These are phyloP conservation scores for Philaethria dido DNA, from an alignment of 2,888 invertebrate species.

Conservation along the genomic window DNA sequence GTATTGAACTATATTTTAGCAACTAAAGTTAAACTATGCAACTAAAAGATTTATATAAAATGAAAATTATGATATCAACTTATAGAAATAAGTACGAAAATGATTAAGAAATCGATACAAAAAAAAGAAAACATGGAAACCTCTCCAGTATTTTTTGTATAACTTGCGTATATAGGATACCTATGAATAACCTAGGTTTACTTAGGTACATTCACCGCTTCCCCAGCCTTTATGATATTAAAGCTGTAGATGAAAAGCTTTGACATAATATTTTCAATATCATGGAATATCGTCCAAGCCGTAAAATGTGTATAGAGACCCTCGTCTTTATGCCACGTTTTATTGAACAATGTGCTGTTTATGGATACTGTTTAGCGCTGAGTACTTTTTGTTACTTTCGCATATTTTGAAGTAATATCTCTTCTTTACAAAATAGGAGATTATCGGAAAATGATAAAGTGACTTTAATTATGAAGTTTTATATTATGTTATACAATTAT, in stretches of 20 bases:
- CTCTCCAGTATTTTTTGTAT: background rate
- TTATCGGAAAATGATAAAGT: too few relatives aligned
- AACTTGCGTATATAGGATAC: background rate
- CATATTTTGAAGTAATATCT: background rate
- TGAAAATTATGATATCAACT: too few relatives aligned
- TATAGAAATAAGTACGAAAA: too few relatives aligned
- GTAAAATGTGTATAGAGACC: slow-evolving; percentile 16
- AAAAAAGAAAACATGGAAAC: too few relatives aligned
- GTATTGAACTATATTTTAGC: too few relatives aligned
- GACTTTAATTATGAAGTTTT: too few relatives aligned
- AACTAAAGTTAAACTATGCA: too few relatives aligned
- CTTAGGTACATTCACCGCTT: background rate
- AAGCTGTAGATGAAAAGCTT: slow-evolving; percentile 29
- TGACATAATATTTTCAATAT: slow-evolving; percentile 35
- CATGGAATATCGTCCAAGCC: slow-evolving; percentile 11
- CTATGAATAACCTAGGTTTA: background rate
- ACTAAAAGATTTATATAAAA: too few relatives aligned
- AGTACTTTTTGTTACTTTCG: background rate
- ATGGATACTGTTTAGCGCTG: background rate
- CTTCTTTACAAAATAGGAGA: too few relatives aligned
- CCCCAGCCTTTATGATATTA: background rate
- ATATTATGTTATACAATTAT: too few relatives aligned
- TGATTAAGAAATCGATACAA: too few relatives aligned
- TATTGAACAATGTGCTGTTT: background rate
- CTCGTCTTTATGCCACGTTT: slow-evolving; percentile 6